Conservation (phyloP, 2,888 invertebrate genomes). For the Oxystoma pomonae region DNA sequence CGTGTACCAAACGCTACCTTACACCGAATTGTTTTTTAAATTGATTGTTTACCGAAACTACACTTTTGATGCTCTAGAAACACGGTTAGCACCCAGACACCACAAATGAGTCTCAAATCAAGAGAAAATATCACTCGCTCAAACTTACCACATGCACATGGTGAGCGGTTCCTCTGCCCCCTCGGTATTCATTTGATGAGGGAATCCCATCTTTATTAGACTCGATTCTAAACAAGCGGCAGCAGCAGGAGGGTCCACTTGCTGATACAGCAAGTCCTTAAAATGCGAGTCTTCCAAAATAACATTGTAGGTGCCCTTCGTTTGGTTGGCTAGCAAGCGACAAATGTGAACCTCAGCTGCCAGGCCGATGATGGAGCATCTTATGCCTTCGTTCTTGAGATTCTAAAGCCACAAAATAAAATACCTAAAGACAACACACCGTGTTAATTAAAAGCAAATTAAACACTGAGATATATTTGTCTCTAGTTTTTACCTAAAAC, state of each 20-base stretch:
- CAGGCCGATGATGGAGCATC: slow-evolving; percentile 92
- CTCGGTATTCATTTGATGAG: slow-evolving; percentile 65
- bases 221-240: slow-evolving; percentile 70
- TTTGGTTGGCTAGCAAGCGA: slow-evolving; percentile 78
- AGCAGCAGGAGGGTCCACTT: slow-evolving; percentile 68
- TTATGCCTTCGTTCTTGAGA: slow-evolving; percentile 75
- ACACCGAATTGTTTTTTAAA: too few relatives aligned
- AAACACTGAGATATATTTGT: too few relatives aligned
- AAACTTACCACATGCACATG: slow-evolving; percentile 89
- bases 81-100: too few relatives aligned
- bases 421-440: too few relatives aligned
- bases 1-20: too few relatives aligned
- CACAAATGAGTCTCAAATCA: too few relatives aligned
- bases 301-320: slow-evolving; percentile 83
- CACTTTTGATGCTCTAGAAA: too few relatives aligned
- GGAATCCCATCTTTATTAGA: slow-evolving; percentile 95
- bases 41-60: too few relatives aligned
- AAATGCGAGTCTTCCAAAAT: slow-evolving; percentile 80
- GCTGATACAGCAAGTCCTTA: slow-evolving; percentile 60
- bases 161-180: slow-evolving; percentile 64
- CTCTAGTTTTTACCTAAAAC: too few relatives aligned
- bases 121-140: too few relatives aligned
- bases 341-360: slow-evolving; percentile 94
- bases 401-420: slow-evolving; percentile 50
- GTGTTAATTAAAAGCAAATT: too few relatives aligned